Conservation (phyloP, 1,140 invertebrate species). For the Drosophila lacteicornis region DNA sequence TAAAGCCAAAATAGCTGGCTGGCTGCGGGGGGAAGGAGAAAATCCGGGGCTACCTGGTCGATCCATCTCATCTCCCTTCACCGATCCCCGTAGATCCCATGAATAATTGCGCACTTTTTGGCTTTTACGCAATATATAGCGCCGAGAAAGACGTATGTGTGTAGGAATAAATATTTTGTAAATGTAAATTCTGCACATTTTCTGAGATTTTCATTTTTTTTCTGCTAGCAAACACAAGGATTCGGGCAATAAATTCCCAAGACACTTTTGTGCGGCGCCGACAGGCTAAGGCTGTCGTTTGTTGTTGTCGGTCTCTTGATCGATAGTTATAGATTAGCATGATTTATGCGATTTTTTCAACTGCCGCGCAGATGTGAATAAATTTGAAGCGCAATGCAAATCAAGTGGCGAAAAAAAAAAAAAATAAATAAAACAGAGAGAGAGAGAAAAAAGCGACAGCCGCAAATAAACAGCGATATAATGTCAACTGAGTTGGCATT, state of each 20-base stretch:
- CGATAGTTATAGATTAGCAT: slow-evolving; percentile 78
- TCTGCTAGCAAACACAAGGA: slow-evolving; percentile 46
- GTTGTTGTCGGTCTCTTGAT: slow-evolving; percentile 55
- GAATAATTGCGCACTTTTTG: slow-evolving; percentile 73
- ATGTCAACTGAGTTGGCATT: slow-evolving; percentile 40
- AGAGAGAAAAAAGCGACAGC: slow-evolving; percentile 6
- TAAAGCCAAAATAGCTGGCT: slow-evolving; percentile 13
- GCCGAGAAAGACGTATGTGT: slow-evolving; percentile 8
- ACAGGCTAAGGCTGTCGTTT: slow-evolving; percentile 34
- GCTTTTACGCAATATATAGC: slow-evolving; percentile 25
- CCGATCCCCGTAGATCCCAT: slow-evolving; percentile 51
- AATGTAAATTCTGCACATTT: slow-evolving; percentile 57
- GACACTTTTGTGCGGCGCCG: slow-evolving; percentile 61
- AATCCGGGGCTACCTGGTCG: slow-evolving; percentile 23
- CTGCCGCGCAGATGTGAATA: slow-evolving; percentile 60
- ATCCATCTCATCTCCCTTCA: slow-evolving; percentile 12
- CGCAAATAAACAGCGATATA: slow-evolving; percentile 25
- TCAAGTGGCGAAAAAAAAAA: slow-evolving; percentile 54
- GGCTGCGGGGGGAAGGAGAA: neutral
- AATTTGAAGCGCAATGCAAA: slow-evolving; percentile 67
- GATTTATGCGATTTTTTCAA: slow-evolving; percentile 63
- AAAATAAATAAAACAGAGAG: slow-evolving; percentile 1
- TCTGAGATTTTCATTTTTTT: slow-evolving; percentile 35
- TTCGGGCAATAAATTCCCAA: slow-evolving; percentile 73
- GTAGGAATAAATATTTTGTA: slow-evolving; percentile 42